These are phyloP conservation scores for Matsumyia berberina DNA, from an alignment of 2,888 invertebrate species.

Conservation along the genomic window DNA sequence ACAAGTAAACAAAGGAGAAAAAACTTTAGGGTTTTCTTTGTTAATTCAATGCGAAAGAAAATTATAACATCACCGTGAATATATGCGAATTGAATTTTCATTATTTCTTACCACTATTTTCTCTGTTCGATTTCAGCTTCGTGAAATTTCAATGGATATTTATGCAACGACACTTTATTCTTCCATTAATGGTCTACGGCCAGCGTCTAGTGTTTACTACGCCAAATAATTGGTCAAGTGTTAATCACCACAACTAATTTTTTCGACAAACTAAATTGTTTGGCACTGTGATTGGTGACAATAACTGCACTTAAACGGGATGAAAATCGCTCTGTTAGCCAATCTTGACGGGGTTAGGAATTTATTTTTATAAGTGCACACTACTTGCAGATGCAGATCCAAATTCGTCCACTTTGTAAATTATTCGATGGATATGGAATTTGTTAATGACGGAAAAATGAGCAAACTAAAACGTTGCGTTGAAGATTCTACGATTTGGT, in stretches of 20 bases:
- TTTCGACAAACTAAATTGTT: slow-evolving; percentile 17
- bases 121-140: slow-evolving; percentile 51
- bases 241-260: slow-evolving; percentile 22
- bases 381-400: slow-evolving; percentile 17
- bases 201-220: slow-evolving; percentile 45
- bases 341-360: slow-evolving; percentile 10
- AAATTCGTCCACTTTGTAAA: slow-evolving; percentile 13
- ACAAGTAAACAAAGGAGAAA: slow-evolving; percentile 70
- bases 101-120: slow-evolving; percentile 59
- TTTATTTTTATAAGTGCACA: slow-evolving; percentile 44
- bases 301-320: slow-evolving; percentile 70
- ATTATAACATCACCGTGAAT: slow-evolving; percentile 39
- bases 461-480: slow-evolving; percentile 30
- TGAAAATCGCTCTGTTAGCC: slow-evolving; percentile 54
- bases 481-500: slow-evolving; percentile 54
- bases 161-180: slow-evolving; percentile 48
- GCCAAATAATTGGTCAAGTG: slow-evolving; percentile 2
- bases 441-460: slow-evolving; percentile 1
- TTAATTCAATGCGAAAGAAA: slow-evolving; percentile 23
- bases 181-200: slow-evolving; percentile 59
- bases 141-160: slow-evolving; percentile 42
- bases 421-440: slow-evolving; percentile 35
- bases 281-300: slow-evolving; percentile 35
- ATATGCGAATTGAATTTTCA: slow-evolving; percentile 20
- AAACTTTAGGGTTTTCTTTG: slow-evolving; percentile 61